Percentiles rank a stretch among this genome's conserved stretches.
phyloP scores from a whole-genome alignment of 1,140 invertebrate genomes.

The Saxidomus purpurata region DNA sequence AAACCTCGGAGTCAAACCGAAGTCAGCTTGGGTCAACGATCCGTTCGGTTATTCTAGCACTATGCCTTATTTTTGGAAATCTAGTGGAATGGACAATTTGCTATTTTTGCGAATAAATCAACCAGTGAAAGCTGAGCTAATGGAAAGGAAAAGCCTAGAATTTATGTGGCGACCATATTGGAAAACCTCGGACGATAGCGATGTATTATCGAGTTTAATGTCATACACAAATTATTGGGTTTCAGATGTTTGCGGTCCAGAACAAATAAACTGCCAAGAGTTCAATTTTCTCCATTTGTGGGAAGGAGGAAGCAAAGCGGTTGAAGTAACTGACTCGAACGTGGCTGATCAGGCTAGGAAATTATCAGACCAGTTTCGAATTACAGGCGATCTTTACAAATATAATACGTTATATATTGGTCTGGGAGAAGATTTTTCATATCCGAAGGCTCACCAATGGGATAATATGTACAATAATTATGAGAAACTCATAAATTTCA shows the following conservation, averaged over 20 bases:
- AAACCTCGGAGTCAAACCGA: conserved; percentile 90
- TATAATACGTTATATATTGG: conserved; percentile 94
- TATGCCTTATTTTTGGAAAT: conserved; percentile 94
- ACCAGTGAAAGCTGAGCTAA: conserved; percentile 95
- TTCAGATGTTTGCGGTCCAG: conserved; percentile 92
- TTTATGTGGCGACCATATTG: conserved; percentile 95
- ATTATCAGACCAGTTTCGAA: conserved; percentile 49
- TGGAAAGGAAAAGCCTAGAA: conserved; percentile 92
- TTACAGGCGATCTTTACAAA: conserved; percentile 90
- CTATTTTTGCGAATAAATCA: conserved; percentile 97
- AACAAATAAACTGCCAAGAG: conserved; percentile 95
- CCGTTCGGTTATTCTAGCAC: conserved; percentile 96
- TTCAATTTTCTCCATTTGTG: conserved; percentile 96
- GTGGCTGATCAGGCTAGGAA: conserved; percentile 27
- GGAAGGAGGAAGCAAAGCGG: conserved; percentile 86
- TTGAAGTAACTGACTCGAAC: conserved; percentile 43
- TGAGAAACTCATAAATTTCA: conserved; percentile 95
- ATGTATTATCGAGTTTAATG: conserved; percentile 93
- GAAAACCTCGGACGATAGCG: conserved; percentile 90
- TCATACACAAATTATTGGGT: conserved; percentile 98
- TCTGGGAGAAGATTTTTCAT: conserved; percentile 98
- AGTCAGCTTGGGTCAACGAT: conserved; percentile 97
- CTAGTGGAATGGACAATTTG: conserved; percentile 93
- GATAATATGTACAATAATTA: conserved; percentile 91
- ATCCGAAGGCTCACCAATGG: conserved; percentile 94